Evolutionary conservation across 2,113 vertebrate genomes (phyloP), one percentile per base, ranked within the genome.

Genomic region (Notothenia rossii): DNA sequence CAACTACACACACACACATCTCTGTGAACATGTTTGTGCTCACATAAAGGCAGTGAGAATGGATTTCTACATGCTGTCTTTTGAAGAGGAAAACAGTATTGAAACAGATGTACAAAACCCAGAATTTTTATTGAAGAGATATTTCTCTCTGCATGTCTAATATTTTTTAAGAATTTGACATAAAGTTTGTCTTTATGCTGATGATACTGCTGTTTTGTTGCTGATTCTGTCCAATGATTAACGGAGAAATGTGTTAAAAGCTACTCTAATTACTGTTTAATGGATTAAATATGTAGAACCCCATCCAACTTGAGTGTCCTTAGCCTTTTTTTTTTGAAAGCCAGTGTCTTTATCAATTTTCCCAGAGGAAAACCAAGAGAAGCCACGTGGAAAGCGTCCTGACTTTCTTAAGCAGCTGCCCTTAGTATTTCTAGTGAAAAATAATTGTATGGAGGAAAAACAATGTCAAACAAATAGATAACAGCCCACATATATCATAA

Each of bases 11-110:
- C 8, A 67, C 45, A 72, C 45, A 56, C 8, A 67, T 60, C 29
- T 67, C 20, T 63, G 36, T 66, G 22, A 58, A 72, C 22, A 63
- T 43, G 49, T 68, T 36, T 75, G 68, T 55, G 7, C 7, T 54
- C 72, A 80, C 45, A 79, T 65, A 10, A 11, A 62, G 9, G 17
- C 18, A 53, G 13, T 60, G 20, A 58, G 12, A n/a, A 76, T 67
- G 1, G 14, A 36, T 61, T 53, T 22, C n/a, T 56, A 29, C 40
- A 5, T 51, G 36, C 53, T 45, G 29, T 25, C 11, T 59, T 20
- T 66, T 59, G 4, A n/a, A 11, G 14, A 63, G 18, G 3, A 29
- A 69, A 3, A 53, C 14, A 49, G 29, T 8, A 43, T 25, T 3
- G 1, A 18, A 20, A 59, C 48, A 6, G 15, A 11, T 33, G 29